These are phyloP conservation scores for Pelecanus crispus DNA, from an alignment of 2,113 vertebrate species.

Conservation along the genomic window DNA sequence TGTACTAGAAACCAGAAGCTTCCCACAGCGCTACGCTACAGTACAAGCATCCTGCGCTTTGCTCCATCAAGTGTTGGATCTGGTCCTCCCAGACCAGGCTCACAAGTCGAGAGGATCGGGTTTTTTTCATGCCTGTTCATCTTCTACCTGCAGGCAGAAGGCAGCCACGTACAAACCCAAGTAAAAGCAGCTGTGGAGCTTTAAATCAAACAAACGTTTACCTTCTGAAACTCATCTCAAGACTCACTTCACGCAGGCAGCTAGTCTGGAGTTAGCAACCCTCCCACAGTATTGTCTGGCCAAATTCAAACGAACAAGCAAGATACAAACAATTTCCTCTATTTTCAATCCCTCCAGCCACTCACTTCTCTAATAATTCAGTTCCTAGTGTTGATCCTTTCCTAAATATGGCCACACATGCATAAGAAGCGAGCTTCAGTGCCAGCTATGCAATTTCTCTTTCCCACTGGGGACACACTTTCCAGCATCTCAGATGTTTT, in stretches of 20 bases:
- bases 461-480: conserved; percentile 36
- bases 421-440: background rate
- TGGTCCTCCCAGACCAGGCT: background rate
- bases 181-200: background rate
- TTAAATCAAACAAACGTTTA: background rate
- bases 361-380: conserved; percentile 5
- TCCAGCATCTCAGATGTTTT: conserved; percentile 50
- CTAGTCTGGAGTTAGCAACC: background rate
- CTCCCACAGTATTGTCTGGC: background rate
- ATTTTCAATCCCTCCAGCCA: background rate
- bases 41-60: background rate
- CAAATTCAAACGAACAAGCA: background rate
- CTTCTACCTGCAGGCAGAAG: background rate
- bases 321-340: background rate
- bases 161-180: background rate
- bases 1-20: background rate
- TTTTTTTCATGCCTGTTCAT: background rate
- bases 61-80: background rate
- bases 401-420: conserved; percentile 18
- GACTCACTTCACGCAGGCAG: background rate
- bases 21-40: background rate
- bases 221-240: background rate
- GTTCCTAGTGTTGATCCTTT: conserved; percentile 12
- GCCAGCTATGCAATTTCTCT: conserved; percentile 34
- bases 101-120: rapidly evolving